Evolutionary conservation across 2,888 invertebrate genomes (phyloP).

Genomic region (Pachymerium ferrugineum): DNA sequence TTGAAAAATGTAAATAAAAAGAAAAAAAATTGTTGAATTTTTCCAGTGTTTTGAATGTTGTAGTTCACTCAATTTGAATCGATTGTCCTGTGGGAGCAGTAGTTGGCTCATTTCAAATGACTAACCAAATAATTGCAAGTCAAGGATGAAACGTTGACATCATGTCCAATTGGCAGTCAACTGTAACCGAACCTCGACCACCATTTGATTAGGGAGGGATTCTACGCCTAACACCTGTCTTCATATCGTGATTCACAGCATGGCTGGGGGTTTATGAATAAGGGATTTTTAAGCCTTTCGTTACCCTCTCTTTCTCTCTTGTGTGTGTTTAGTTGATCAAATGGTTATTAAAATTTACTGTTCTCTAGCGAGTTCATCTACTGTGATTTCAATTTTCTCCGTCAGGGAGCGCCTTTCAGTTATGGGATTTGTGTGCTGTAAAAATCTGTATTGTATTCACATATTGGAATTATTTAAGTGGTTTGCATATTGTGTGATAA

Average conservation of each 20-base stretch:
- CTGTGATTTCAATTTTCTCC: too few species aligned
- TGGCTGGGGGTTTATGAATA: neutral
- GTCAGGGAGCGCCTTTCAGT: too few species aligned
- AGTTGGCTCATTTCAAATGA: neutral
- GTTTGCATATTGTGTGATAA: too few species aligned
- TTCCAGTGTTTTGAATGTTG: neutral
- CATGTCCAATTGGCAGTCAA: conserved; percentile 2
- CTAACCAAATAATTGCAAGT: conserved; percentile 2
- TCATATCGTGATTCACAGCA: neutral
- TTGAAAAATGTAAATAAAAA: neutral
- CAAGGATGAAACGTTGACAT: conserved; percentile 2
- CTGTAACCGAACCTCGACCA: neutral
- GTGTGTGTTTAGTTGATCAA: too few species aligned
- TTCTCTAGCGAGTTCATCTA: too few species aligned
- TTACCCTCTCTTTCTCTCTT: neutral
- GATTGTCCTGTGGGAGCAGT: neutral
- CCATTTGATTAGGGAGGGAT: neutral
- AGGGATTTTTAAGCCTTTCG: neutral
- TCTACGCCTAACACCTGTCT: neutral
- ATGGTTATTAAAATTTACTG: too few species aligned
- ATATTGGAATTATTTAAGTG: too few species aligned
- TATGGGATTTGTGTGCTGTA: too few species aligned
- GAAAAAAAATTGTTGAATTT: neutral
- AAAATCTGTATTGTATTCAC: too few species aligned
- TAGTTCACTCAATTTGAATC: neutral